phyloP scores from a whole-genome alignment of 2,113 vertebrate species.

The Tragulus kanchil region DNA sequence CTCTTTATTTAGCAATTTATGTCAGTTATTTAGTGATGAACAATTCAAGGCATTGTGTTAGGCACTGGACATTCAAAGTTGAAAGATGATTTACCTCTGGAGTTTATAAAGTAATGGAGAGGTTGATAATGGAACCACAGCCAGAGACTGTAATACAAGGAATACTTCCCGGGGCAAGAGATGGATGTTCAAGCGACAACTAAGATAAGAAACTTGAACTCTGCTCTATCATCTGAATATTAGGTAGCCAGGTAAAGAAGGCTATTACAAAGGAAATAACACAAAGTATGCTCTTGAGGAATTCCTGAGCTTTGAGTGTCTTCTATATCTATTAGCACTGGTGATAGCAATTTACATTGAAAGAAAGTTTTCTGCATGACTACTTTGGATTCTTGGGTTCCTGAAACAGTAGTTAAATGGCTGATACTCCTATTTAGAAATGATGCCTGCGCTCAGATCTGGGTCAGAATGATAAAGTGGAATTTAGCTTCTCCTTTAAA shows the following conservation, averaged over 20 bases:
- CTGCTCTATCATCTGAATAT: neutral
- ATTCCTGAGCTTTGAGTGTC: neutral
- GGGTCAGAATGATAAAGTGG: neutral
- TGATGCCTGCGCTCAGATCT: neutral
- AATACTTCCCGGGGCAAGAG: neutral
- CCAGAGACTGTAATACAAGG: neutral
- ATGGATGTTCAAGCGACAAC: neutral
- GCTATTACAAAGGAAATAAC: neutral
- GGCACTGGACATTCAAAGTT: neutral
- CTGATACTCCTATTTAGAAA: constrained; percentile 51
- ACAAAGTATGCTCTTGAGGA: neutral
- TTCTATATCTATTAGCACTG: neutral
- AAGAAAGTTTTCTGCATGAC: constrained; percentile 11
- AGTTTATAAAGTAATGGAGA: neutral
- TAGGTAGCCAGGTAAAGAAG: neutral
- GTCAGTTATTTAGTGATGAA: constrained; percentile 2
- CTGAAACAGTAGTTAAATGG: constrained; percentile 36
- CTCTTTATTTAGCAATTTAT: constrained; percentile 34
- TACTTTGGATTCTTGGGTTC: neutral
- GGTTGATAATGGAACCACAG: neutral
- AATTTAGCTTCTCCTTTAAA: constrained; percentile 10
- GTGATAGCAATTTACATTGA: neutral
- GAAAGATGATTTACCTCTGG: neutral
- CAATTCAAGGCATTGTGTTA: neutral
- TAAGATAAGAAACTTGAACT: constrained; percentile 6